A percentile compares a stretch with the other conserved stretches of the same genome.
Evolutionary conservation across 2,888 invertebrate species (phyloP).

Genomic region (Aleiodes leptofemur): DNA sequence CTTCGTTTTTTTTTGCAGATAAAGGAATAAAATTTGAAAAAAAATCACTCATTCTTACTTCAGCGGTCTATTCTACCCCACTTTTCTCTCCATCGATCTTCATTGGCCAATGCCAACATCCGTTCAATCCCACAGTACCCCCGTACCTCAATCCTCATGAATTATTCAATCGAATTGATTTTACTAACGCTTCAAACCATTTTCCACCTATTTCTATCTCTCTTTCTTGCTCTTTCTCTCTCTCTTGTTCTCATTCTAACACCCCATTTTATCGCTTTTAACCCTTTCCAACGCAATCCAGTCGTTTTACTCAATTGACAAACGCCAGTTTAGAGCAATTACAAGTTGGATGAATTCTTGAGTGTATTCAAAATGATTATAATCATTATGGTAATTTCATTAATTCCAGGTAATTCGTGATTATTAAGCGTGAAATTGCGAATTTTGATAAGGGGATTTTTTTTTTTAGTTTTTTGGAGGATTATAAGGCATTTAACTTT

Average conservation of each 20-base stretch:
- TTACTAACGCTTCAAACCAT: slow-evolving; percentile 8
- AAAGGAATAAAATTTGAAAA: not conserved
- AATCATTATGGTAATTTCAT: no score
- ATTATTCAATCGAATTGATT: slow-evolving; percentile 43
- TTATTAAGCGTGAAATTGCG: no score
- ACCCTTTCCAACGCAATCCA: not conserved
- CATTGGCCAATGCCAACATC: slow-evolving; percentile 14
- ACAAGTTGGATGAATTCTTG: not conserved
- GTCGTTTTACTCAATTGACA: not conserved
- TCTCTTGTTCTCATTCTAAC: no score
- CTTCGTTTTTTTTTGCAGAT: not conserved
- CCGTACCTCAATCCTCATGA: slow-evolving; percentile 24
- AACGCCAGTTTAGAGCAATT: slow-evolving; percentile 38
- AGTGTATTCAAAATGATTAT: no score
- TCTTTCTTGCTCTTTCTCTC: no score
- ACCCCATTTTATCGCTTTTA: slow-evolving; percentile 7
- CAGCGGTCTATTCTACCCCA: not conserved
- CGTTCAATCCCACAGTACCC: slow-evolving; percentile 10
- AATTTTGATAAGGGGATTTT: no score
- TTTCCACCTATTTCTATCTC: not conserved
- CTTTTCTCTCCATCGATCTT: slow-evolving; percentile 11
- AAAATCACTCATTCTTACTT: not conserved
- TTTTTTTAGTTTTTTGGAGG: no score
- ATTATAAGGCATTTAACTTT: no score
- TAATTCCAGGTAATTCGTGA: no score